Evolutionary conservation across 2,888 invertebrate species (phyloP).

Genomic region (Creontiades dilutus): DNA sequence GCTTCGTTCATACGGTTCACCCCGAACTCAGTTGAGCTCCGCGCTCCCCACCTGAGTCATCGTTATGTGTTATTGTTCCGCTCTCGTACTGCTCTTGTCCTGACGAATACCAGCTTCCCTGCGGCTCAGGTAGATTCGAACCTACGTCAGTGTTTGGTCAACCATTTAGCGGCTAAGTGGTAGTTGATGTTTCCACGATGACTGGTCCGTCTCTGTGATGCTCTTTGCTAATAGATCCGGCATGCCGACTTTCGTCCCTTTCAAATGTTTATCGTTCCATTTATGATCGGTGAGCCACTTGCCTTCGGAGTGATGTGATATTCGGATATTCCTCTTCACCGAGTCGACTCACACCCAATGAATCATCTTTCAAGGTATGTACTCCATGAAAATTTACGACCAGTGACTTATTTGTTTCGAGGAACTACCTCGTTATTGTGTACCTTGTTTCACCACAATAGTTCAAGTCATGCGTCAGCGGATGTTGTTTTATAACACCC

Average conservation of each 20-base stretch:
- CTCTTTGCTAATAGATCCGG: not conserved
- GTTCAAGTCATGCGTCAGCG: too few species aligned
- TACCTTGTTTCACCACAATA: too few species aligned
- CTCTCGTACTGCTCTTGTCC: not conserved
- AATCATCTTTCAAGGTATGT: slow-evolving; percentile 19
- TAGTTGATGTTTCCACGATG: not conserved
- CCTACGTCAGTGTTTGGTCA: slow-evolving; percentile 4
- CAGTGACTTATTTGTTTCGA: too few species aligned
- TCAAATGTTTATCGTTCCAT: not conserved
- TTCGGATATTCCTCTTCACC: not conserved
- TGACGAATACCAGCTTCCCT: not conserved
- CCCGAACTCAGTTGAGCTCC: not conserved
- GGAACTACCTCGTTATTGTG: too few species aligned
- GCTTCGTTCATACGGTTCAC: not conserved
- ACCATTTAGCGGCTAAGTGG: slow-evolving; percentile 33
- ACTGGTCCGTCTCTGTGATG: not conserved
- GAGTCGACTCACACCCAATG: not conserved
- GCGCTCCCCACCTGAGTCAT: not conserved
- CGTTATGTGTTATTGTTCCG: not conserved
- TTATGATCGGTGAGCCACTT: not conserved
- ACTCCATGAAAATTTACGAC: not conserved
- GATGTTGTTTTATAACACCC: too few species aligned
- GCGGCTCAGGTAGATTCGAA: not conserved
- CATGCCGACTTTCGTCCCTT: not conserved
- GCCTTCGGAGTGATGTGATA: not conserved